Base-by-base conservation (phyloP, 92 coral and sea anemone species). In the Epizoanthus ramosus region DNA sequence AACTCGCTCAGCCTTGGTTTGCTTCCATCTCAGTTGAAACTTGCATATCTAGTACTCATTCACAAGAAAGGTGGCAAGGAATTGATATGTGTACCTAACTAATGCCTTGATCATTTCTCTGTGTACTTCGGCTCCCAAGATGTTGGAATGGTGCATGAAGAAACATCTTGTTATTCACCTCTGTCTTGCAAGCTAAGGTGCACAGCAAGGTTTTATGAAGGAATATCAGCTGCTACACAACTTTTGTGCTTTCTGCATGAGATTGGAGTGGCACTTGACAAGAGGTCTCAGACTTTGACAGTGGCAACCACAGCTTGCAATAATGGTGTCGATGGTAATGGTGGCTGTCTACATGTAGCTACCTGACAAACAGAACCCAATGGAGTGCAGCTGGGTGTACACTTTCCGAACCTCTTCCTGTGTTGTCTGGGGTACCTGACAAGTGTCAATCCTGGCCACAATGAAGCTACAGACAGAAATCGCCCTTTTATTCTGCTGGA, bases 401-500 rank as follows among this genome's bases (percentile, higher is more conserved):
- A 58, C 64, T 58, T 14, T 58, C 19, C 8, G 17, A 54, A 71
- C 77, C 77, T 37, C 77, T 71, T 8, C 77, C 77, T 15, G 56
- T 71, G 18, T 71, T 71, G 47, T 39, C 77, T 71, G 77, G 77
- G 4, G 77, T 71, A 71, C 59, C 77, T 33, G 31, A 28, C 57
- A 71, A 39, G 77, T 25, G 57, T 71, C 56, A 28, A 71, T 25
- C 39, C 19, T 71, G 77, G 47, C 31, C 19, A 3, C 60, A 13
- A 57, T 13, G 8, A 74, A 74, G 19, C 47, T 74, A 53, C 80
- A 74, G 80, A 74, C 53, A 35, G 63, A 58, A 5, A 23, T 47
- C 6, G 24, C 35, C 61, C 60, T 74, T n/a, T 14, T 50, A 18
- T 39, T 52, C 21, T 58, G 23, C 24, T 43, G 61, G 59, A 74